Conservation (phyloP, 1,140 invertebrate genomes). For the Tetraneura akinire region DNA sequence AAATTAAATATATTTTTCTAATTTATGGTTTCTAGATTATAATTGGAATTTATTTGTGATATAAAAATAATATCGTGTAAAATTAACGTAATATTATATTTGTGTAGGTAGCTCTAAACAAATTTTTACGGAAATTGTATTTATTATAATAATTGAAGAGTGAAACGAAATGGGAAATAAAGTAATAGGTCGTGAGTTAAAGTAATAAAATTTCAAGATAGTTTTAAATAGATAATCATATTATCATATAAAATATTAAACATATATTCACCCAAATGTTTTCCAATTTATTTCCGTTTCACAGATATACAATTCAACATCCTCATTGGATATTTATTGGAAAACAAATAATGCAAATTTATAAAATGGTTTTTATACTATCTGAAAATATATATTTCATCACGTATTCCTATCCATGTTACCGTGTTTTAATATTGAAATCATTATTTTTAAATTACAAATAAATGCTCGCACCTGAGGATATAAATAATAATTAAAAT, state of each 20-base stretch:
- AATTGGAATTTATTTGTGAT: too few relatives aligned
- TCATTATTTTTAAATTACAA: too few relatives aligned
- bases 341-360: neutral
- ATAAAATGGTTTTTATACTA: too few relatives aligned
- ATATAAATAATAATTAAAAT: too few relatives aligned
- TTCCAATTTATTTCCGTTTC: neutral
- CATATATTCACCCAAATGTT: neutral
- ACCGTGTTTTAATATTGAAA: too few relatives aligned
- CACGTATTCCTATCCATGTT: too few relatives aligned
- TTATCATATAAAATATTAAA: neutral
- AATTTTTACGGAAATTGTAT: neutral
- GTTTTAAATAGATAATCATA: neutral
- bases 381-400: too few relatives aligned
- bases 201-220: neutral
- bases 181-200: neutral
- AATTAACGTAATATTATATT: too few relatives aligned
- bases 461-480: too few relatives aligned
- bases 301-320: neutral
- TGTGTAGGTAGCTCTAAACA: too few relatives aligned
- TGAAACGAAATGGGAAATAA: neutral
- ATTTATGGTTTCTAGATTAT: too few relatives aligned
- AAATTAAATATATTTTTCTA: too few relatives aligned
- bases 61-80: neutral
- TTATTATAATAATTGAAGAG: neutral
- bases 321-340: neutral